phyloP scores from a whole-genome alignment of 1,140 invertebrate species.

The Matsumurasca onukii region DNA sequence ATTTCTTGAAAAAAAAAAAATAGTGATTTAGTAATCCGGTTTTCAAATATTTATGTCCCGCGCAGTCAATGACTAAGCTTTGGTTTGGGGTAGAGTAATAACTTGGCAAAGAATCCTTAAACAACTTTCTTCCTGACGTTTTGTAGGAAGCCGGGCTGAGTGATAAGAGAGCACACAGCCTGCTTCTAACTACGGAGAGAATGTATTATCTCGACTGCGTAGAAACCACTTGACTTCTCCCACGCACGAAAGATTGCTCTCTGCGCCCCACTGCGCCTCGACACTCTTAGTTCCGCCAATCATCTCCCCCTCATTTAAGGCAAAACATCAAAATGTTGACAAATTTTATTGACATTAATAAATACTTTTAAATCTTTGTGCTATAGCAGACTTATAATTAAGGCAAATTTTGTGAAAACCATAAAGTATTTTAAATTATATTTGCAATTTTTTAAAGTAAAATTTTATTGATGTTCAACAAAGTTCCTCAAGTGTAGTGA shows the following conservation, averaged over 20 bases:
- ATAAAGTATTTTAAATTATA: too few relatives aligned
- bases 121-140: constrained; percentile 55
- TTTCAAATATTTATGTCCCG: too few relatives aligned
- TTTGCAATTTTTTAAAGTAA: too few relatives aligned
- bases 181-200: constrained; percentile 35
- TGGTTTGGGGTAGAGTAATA: constrained; percentile 26
- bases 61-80: too few relatives aligned
- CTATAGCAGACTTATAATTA: too few relatives aligned
- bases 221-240: constrained; percentile 24
- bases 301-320: not conserved
- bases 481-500: not conserved
- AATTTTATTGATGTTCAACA: too few relatives aligned
- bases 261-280: constrained; percentile 14
- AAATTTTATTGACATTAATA: too few relatives aligned
- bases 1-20: too few relatives aligned
- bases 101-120: constrained; percentile 32
- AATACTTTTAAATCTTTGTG: too few relatives aligned
- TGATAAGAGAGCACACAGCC: constrained; percentile 41
- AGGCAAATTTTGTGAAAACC: too few relatives aligned
- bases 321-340: too few relatives aligned
- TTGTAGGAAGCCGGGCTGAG: constrained; percentile 58
- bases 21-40: too few relatives aligned
- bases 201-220: constrained; percentile 32
- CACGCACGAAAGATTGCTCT: constrained; percentile 23
- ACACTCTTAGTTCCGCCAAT: not conserved